Base-by-base conservation (phyloP, 2,888 invertebrate genomes). In the Oxystoma pomonae region DNA sequence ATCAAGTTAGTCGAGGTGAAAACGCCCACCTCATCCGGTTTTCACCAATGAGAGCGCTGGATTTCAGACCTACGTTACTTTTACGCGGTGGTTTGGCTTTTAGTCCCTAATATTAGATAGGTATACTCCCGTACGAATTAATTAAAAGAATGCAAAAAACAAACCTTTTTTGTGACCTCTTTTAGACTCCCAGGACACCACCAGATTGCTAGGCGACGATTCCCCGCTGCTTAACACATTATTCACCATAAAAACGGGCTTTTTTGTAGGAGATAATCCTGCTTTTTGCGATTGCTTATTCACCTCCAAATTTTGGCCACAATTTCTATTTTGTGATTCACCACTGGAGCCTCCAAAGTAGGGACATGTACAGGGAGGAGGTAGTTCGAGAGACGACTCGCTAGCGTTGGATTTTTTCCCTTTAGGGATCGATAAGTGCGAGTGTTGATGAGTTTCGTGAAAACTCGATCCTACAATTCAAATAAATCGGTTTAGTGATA, bases 351-450 rank as follows among this genome's bases (percentile, higher is more conserved):
- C 86, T 0, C 92, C 91, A 73, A 92, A 91, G 72, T 92, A 92
- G 0, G 91, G 91, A 73, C 92, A 91, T 0, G 91, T 90, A 76
- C 91, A 92, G 0, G 91, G 90, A 0, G 90, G 89, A 1, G 91
- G 90, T 51, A 91, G 75, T 7, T 86, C 82, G 20, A 87, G 76
- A 21, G 80, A 77, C 53, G 72, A 71, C 66, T 77, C 78, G n/a
- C 51, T 60, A 1, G 64, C 52, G 0, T 50, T n/a, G 3, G n/a
- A 17, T 53, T n/a, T 16, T 53, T 53, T 53, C n/a, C 53, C 35
- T 12, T 35, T 35, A 12, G 35, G 35, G 12, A 12, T 35, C 5
- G 35, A 7, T 3, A 12, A 12, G 12, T 3, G 35, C 12, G 35
- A 7, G 35, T 35, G 35, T 7, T 7, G 18, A 5, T n/a, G 18